Evolutionary conservation across 2,888 invertebrate genomes (phyloP), one percentile per base, ranked within the genome.

Genomic region (Tenthredo livida): DNA sequence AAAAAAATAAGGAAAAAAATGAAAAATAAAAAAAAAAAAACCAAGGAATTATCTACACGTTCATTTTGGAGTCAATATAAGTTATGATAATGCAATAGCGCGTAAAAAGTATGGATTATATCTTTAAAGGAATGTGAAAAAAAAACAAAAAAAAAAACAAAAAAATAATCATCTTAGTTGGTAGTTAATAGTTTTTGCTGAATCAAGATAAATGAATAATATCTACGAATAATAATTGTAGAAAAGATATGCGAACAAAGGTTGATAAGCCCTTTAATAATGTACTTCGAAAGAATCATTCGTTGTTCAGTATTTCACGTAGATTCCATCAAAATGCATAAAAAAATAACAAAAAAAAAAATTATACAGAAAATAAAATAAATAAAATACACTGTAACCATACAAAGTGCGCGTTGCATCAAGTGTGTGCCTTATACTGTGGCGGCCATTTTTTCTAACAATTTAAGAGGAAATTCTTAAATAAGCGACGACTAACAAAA

Each of bases 361-460:
- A 47, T 21, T 65, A 17, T n/a, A 80, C 10, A 0, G 25, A 54
- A 50, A 77, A 50, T 29, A 17, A 50, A 50, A 86, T 87, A 87
- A 87, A 86, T 87, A 87, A 86, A 86, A 88, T 88, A 88, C 87
- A 88, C 87, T 87, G 88, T 88, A 88, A 88, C 87, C 87, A 87
- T 73, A 88, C 86, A 89, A 89, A 89, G 92, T 91, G 92, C 91
- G 92, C 91, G 91, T 93, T 92, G 92, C 92, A 93, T 93, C 91
- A 92, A 92, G 92, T 92, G 93, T 93, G 93, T 93, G 93, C 93
- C 93, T 93, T 93, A 93, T 92, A 91, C 91, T 91, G 92, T 92
- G 92, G 92, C 92, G 92, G 91, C 91, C 92, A 92, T 92, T 93
- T 90, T 90, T 92, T 92, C 91, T 92, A 92, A 92, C 89, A 88